These are phyloP conservation scores for Eulemur coronatus DNA, from an alignment of 2,797 vertebrate genomes.

Conservation along the genomic window DNA sequence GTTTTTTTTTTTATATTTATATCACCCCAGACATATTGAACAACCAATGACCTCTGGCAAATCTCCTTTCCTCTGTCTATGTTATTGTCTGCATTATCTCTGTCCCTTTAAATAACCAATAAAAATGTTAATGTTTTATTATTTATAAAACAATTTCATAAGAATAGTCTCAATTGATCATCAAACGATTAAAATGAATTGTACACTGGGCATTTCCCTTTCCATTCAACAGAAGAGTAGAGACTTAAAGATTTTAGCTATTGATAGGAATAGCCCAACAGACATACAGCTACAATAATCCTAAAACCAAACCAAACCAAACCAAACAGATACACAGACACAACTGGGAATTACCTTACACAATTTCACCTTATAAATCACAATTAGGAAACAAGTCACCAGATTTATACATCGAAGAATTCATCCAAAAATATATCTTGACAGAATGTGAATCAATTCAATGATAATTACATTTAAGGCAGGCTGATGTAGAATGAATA, in stretches of 20 bases:
- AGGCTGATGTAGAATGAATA: slow-evolving; percentile 36
- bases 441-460: slow-evolving; percentile 50
- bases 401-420: neutral
- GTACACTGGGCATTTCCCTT: slow-evolving; percentile 31
- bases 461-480: slow-evolving; percentile 44
- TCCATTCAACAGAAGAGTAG: slow-evolving; percentile 41
- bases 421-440: slow-evolving; percentile 44
- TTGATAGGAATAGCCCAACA: neutral
- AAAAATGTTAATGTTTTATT: neutral
- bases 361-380: slow-evolving; percentile 6
- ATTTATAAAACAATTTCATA: slow-evolving; percentile 17
- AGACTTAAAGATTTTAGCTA: neutral
- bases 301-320: slow-evolving; percentile 41
- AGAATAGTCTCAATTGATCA: neutral
- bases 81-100: neutral
- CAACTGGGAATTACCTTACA: neutral
- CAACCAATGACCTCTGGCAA: neutral
- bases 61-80: neutral
- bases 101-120: neutral
- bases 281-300: neutral
- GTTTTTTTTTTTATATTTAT: neutral
- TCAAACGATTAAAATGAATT: slow-evolving; percentile 22
- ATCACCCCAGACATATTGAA: neutral
- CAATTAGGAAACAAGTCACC: slow-evolving; percentile 13
- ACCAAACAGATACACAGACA: neutral